Evolutionary conservation across 2,113 vertebrate species (phyloP), one percentile per base, ranked within the genome.

Genomic region (Channa maculata): DNA sequence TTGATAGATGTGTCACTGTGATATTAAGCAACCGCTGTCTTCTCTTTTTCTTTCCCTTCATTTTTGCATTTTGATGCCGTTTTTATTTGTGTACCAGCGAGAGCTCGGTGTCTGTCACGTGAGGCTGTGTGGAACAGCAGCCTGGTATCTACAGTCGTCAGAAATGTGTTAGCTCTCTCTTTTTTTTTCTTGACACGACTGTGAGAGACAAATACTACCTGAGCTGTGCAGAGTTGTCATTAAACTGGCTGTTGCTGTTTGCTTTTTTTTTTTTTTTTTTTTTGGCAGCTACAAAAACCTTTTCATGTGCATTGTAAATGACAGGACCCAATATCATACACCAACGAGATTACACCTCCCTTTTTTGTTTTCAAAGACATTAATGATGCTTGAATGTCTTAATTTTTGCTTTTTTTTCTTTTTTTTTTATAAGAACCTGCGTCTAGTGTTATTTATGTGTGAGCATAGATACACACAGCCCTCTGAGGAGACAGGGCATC

Each of bases 151-250:
- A 54, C 58, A 62, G 70, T 69, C 57, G 67, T 78, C 76, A 67
- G 52, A 72, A 67, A 80, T 48, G 62, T 78, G 79, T 82, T 77
- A 57, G 68, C 3, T 44, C 69, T 60, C 60, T 8, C 54, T 24
- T 14, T 38, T 72, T 69, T 78, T 68, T 61, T 70, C 71, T 65
- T 77, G 82, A 87, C 80, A 75, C 48, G 1, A 58, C 72, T 68
- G 50, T 2, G 51, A 73, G 61, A 86, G 71, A 5, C 6, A 34
- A 84, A 72, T 52, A 65, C 80, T 79, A 72, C 86, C 81, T 83
- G 65, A 84, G 71, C 74, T 51, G 62, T 72, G 53, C 59, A 61
- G 59, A 69, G 64, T 49, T 87, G 71, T 81, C 88, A 79, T 81
- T 76, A 81, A 68, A 77, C 84, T 11, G 3, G 36, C 63, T 71